Conservation (phyloP, 2,797 vertebrate genomes). For the Sebastes elongatus region DNA sequence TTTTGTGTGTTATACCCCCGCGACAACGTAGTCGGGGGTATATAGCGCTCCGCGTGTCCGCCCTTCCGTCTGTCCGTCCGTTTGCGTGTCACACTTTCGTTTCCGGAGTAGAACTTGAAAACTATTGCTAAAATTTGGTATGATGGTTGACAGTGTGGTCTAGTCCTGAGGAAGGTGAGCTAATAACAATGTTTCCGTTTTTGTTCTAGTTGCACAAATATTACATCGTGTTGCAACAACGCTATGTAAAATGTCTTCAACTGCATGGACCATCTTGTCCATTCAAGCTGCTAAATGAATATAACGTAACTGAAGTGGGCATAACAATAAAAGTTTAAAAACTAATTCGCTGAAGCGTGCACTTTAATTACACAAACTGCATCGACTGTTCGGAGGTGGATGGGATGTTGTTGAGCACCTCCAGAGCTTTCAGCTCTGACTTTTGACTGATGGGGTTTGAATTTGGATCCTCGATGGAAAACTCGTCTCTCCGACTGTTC, state of each 20-base stretch:
- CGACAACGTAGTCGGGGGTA: no score
- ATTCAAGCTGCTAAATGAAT: neutral
- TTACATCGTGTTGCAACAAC: rapidly evolving
- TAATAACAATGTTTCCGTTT: no score
- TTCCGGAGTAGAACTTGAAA: no score
- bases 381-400: neutral
- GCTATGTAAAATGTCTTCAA: no score
- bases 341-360: neutral
- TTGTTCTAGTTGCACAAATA: neutral
- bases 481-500: neutral
- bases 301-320: neutral
- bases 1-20: no score
- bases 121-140: no score
- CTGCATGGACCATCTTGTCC: no score
- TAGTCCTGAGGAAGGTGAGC: no score
- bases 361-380: neutral
- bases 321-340: neutral
- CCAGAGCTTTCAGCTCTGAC: neutral
- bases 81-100: no score
- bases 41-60: no score
- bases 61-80: no score
- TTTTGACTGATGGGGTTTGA: neutral
- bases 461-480: neutral
- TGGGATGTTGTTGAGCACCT: neutral
- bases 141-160: no score